Evolutionary conservation across 2,888 invertebrate species (phyloP), one percentile per base, ranked within the genome.

Genomic region (Pollenia angustigena): DNA sequence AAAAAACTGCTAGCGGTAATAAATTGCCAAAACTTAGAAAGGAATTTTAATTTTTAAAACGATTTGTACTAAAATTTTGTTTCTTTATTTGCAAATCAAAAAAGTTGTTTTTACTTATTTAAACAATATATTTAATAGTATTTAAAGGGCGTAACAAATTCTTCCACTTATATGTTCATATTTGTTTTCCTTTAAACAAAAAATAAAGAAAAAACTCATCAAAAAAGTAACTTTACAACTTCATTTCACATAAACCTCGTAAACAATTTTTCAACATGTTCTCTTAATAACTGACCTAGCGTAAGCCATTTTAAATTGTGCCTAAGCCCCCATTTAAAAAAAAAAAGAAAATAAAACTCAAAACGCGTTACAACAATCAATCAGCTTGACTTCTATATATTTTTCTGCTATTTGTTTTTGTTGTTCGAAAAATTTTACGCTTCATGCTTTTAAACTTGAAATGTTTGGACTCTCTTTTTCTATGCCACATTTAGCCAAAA

Each of bases 291-390:
- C 88, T 88, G 87, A 88, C 88, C 88, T 88, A 60, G 68, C 87
- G 50, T 72, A 88, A 85, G 85, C 87, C 85, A 85, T 87, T 85
- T 87, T 87, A 72, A 75, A 84, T 81, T 85, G 78, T 72, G 46
- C 14, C 66, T 52, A 56, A 62, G 52, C 54, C 64, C 66, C 42
- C 12, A 23, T 60, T 72, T 46, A 16, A 58, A 11, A 58, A 18
- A 62, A 60, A 12, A 44, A 7, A 48, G 9, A 40, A 62, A 60
- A 12, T 23, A 7, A 48, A 11, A 40, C 56, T 42, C 18, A 60
- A 75, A 85, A 87, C 72, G 52, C 50, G 81, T 76, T 79, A 82
- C 76, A 52, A 44, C 86, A 80, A 85, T 85, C 85, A 78, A 85
- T 81, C 83, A 87, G 78, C 76, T 72, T 80, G 68, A 79, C 68